A percentile compares a stretch with the other conserved stretches of the same genome.
phyloP scores from a whole-genome alignment of 53 echinoderm and acorn worm genomes.

The Luidia sarsii region DNA sequence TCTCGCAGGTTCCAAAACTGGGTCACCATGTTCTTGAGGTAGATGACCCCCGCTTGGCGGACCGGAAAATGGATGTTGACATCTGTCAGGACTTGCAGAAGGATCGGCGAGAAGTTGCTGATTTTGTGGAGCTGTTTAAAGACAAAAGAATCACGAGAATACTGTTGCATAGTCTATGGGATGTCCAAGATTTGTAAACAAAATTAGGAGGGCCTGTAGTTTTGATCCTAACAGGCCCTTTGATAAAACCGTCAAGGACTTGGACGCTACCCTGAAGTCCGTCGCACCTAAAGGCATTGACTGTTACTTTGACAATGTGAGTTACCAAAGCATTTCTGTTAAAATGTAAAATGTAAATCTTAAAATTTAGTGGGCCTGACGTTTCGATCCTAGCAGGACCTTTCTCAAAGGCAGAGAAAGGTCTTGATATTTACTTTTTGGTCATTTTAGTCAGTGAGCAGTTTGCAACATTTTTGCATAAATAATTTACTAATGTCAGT shows the following conservation, averaged over 20 bases:
- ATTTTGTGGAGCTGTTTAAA: constrained; percentile 87
- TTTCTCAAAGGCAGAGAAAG: too few relatives aligned
- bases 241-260: constrained; percentile 69
- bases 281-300: constrained; percentile 84
- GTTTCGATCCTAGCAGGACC: too few relatives aligned
- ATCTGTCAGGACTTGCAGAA: constrained; percentile 81
- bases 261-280: constrained; percentile 69
- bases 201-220: neutral
- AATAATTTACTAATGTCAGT: too few relatives aligned
- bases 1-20: constrained; percentile 96
- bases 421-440: too few relatives aligned
- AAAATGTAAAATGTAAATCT: too few relatives aligned
- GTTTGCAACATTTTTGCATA: too few relatives aligned
- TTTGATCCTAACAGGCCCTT: neutral
- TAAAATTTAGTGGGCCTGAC: too few relatives aligned
- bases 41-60: constrained; percentile 96
- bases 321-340: too few relatives aligned
- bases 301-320: constrained; percentile 91
- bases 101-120: constrained; percentile 83
- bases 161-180: too few relatives aligned
- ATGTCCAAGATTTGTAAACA: neutral
- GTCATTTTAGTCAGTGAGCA: too few relatives aligned
- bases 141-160: neutral
- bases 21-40: constrained; percentile 96
- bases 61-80: constrained; percentile 76